Conservation (phyloP, 2,888 invertebrate genomes). For the Elegia similella region DNA sequence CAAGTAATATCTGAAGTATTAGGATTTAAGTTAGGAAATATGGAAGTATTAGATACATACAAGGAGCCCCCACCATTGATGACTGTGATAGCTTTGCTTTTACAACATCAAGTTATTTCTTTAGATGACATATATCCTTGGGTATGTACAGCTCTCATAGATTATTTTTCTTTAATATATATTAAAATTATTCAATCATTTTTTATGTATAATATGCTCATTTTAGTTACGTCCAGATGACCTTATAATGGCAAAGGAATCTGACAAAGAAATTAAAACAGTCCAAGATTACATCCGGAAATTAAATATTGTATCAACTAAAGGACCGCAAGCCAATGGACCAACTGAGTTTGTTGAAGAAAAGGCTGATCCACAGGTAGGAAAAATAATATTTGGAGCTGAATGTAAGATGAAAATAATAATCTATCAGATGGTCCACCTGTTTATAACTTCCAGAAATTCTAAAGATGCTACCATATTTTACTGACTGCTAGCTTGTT, state of each 20-base stretch:
- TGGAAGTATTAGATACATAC: constrained; percentile 78
- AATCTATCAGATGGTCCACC: no score
- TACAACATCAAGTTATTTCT: constrained; percentile 93
- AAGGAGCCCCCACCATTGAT: constrained; percentile 92
- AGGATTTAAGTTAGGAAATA: constrained; percentile 93
- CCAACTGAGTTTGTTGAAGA: constrained; percentile 84
- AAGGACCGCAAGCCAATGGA: constrained; percentile 89
- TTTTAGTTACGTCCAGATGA: constrained; percentile 91
- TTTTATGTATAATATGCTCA: no score
- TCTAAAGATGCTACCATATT: no score
- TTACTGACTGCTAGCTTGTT: no score
- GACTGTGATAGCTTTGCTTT: constrained; percentile 92
- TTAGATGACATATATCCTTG: constrained; percentile 95
- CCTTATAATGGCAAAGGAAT: constrained; percentile 88
- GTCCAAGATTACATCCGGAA: constrained; percentile 95
- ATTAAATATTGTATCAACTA: constrained; percentile 90
- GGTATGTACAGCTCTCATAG: constrained; percentile 78
- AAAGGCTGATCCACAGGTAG: constrained; percentile 85
- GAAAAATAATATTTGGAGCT: no score
- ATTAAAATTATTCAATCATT: no score
- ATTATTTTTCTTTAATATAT: no score
- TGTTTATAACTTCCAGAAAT: no score
- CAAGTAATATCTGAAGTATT: constrained; percentile 94
- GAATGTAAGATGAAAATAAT: no score
- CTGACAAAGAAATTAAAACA: constrained; percentile 90